Base-by-base conservation (phyloP, 2,797 vertebrate species). In the Neosalanx taihuensis region DNA sequence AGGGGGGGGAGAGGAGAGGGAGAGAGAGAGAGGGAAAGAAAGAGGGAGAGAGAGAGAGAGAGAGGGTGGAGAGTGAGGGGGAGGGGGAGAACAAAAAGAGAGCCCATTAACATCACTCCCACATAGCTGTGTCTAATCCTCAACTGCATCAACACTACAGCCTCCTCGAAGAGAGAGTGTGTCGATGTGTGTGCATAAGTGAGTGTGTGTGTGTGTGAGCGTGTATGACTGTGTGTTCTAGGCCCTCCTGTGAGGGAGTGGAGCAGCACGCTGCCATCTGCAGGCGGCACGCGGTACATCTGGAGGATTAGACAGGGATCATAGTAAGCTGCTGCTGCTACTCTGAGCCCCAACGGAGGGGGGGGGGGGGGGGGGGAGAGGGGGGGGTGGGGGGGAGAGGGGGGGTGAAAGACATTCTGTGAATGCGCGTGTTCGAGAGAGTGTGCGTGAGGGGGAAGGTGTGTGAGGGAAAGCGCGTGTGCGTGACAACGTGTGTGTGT, bases 281-380 rank as follows among this genome's bases (percentile, higher is more conserved):
- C 30, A 79, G 86, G 78, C 73, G 76, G 76, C 74, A 75, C 76
- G 78, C 60, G 65, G 77, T 77, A 79, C 83, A 84, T 78, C 78
- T 81, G 75, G 51, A 67, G 77, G 72, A 80, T 83, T 81, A 74
- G 75, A 76, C 46, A 15, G 56, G 67, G 75, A 81, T 80, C 76
- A 80, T 69, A 63, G n/a, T 77, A 67, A 84, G 26, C 77, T 72
- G 65, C 69, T 59, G 76, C 75, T 78, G 81, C 75, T 74, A 74
- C 79, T 79, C 77, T 77, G 37, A 74, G 74, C 67, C 37, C 75
- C 51, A n/a, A 5, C 33, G 26, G 35, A 65, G 49, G 5, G 62
- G 56, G 61, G 33, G 68, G 70, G 68, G n/a, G n/a, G n/a, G n/a
- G n/a, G n/a, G n/a, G n/a, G n/a, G n/a, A n/a, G n/a, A n/a, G n/a